Evolutionary conservation across 2,888 invertebrate species (phyloP).

Genomic region (Schizaphis graminum): DNA sequence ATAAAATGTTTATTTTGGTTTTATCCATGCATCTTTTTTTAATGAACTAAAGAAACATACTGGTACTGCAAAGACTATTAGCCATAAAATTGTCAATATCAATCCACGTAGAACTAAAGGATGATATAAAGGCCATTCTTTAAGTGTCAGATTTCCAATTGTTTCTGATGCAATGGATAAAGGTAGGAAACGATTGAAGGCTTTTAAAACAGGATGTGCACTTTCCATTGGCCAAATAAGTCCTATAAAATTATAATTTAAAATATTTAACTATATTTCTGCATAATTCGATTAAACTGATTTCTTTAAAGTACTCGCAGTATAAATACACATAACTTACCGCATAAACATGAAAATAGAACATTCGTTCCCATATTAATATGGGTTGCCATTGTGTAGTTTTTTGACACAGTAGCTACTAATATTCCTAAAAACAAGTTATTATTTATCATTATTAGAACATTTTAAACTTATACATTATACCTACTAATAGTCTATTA

Average conservation of each 20-base stretch:
- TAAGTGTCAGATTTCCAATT: conserved; percentile 57
- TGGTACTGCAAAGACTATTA: conserved; percentile 50
- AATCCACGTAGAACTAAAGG: conserved; percentile 61
- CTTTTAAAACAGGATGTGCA: conserved; percentile 46
- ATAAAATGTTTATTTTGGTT: conserved; percentile 25
- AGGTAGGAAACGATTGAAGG: conserved; percentile 43
- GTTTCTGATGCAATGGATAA: conserved; percentile 54
- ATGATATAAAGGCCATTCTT: conserved; percentile 54
- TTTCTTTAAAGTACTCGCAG: not conserved
- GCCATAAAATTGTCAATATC: conserved; percentile 46
- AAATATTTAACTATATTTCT: not conserved
- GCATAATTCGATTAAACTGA: not conserved
- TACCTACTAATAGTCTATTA: not conserved
- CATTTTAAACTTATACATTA: not conserved
- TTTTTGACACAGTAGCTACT: conserved; percentile 42
- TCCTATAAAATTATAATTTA: conserved; percentile 39
- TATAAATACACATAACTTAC: conserved; percentile 20
- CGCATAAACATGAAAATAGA: conserved; percentile 57
- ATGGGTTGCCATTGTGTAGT: conserved; percentile 57
- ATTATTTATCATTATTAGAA: not conserved
- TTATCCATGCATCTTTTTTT: conserved; percentile 52
- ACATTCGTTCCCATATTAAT: conserved; percentile 64
- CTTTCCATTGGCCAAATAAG: conserved; percentile 63
- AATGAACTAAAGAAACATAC: conserved; percentile 41
- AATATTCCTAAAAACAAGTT: conserved; percentile 58